Conservation (phyloP, 2,797 vertebrate species). For the Kryptolebias ocellatus region DNA sequence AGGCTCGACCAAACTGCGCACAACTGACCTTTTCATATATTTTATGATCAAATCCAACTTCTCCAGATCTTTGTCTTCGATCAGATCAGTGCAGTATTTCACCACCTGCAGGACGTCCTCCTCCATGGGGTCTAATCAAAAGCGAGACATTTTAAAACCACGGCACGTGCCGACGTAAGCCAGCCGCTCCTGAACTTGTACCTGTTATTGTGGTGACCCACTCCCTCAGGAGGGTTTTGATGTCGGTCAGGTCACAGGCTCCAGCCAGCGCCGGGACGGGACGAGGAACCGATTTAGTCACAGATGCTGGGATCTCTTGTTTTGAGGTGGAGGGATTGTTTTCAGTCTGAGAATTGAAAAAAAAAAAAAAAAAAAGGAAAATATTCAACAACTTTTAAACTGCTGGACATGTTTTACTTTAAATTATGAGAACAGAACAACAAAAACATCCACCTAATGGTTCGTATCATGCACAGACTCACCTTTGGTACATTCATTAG, state of each 20-base stretch:
- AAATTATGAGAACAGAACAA: background rate
- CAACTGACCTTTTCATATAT: slow-evolving; percentile 94
- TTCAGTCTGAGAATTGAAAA: slow-evolving; percentile 77
- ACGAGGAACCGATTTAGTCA: slow-evolving; percentile 65
- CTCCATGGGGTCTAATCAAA: slow-evolving; percentile 93
- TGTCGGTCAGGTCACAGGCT: slow-evolving; percentile 90
- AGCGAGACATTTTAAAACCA: background rate
- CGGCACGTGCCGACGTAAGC: background rate
- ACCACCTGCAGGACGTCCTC: slow-evolving; percentile 99
- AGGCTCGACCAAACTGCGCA: background rate
- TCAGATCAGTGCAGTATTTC: slow-evolving; percentile 96
- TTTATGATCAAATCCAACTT: slow-evolving; percentile 96
- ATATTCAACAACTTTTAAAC: background rate
- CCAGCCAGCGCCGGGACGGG: slow-evolving; percentile 90
- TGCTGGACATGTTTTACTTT: background rate
- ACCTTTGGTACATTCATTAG: slow-evolving; percentile 80
- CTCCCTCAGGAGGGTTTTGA: slow-evolving; percentile 90
- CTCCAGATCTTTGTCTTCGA: slow-evolving; percentile 97
- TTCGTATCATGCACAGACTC: slow-evolving; percentile 11
- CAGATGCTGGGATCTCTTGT: slow-evolving; percentile 58
- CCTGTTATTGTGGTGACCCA: slow-evolving; percentile 95
- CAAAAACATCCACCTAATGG: background rate
- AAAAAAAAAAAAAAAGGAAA: background rate
- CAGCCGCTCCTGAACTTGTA: slow-evolving; percentile 21
- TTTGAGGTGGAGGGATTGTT: slow-evolving; percentile 76